Evolutionary conservation across 2,797 vertebrate genomes (phyloP).

Genomic region (Meriones psammophilus): DNA sequence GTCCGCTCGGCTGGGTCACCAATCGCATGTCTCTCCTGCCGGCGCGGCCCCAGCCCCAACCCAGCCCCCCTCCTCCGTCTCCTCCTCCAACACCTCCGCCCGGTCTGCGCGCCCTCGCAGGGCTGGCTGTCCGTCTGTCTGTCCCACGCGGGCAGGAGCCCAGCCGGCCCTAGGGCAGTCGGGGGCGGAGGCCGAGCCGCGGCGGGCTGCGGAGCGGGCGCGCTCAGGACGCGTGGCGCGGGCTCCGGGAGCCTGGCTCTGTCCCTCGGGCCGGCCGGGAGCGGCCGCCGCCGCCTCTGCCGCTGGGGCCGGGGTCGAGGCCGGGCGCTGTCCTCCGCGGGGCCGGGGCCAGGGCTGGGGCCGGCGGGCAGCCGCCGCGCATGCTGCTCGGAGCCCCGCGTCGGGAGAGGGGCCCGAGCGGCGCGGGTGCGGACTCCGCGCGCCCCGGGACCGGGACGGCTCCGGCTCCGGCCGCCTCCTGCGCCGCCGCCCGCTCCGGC

Average conservation of each 20-base stretch:
- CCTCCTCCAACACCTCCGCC: slow-evolving; percentile 73
- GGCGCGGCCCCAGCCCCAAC: slow-evolving; percentile 83
- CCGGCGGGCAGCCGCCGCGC: slow-evolving; percentile 75
- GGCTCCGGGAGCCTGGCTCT: slow-evolving; percentile 7
- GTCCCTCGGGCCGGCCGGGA: slow-evolving; percentile 57
- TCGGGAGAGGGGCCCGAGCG: slow-evolving; percentile 72
- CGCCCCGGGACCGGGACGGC: slow-evolving; percentile 47
- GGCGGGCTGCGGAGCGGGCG: slow-evolving; percentile 53
- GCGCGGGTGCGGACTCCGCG: slow-evolving; percentile 72
- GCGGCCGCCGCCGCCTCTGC: slow-evolving; percentile 75
- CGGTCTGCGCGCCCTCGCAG: slow-evolving; percentile 68
- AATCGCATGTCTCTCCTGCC: slow-evolving; percentile 85
- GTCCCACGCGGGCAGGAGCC: slow-evolving; percentile 23
- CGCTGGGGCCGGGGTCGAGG: slow-evolving; percentile 75
- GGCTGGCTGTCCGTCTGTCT: slow-evolving; percentile 55
- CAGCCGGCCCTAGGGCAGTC: not conserved
- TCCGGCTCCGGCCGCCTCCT: slow-evolving; percentile 60
- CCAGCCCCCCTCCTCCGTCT: slow-evolving; percentile 84
- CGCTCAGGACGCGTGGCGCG: slow-evolving; percentile 24
- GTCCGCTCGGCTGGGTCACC: slow-evolving; percentile 83
- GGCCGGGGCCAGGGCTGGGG: slow-evolving; percentile 73
- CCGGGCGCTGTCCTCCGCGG: slow-evolving; percentile 71
- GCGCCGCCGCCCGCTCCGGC: slow-evolving; percentile 61
- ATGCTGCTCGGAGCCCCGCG: slow-evolving; percentile 82
- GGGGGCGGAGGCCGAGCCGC: slow-evolving; percentile 59